Evolutionary conservation across 1,140 invertebrate genomes (phyloP).

Genomic region (Limonius californicus): DNA sequence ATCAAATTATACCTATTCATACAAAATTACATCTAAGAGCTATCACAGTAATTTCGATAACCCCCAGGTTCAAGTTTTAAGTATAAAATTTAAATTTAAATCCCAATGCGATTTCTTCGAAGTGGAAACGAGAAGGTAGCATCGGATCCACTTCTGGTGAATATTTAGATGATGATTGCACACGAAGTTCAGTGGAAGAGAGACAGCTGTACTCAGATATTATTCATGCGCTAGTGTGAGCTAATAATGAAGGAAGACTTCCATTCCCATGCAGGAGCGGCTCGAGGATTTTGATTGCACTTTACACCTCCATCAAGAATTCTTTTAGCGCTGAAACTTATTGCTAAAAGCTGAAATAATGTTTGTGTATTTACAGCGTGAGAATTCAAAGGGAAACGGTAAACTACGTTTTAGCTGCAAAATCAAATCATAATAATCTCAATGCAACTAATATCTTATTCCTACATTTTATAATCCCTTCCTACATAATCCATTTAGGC

Average conservation of each 20-base stretch:
- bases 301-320: too few relatives aligned
- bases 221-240: slow-evolving; percentile 24
- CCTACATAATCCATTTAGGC: too few relatives aligned
- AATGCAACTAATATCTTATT: too few relatives aligned
- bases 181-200: slow-evolving; percentile 15
- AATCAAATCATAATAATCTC: too few relatives aligned
- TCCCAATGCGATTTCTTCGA: slow-evolving; percentile 15
- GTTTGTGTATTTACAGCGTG: too few relatives aligned
- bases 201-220: slow-evolving; percentile 20
- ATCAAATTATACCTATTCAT: background rate
- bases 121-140: slow-evolving; percentile 18
- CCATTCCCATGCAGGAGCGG: background rate
- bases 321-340: too few relatives aligned
- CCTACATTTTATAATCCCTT: too few relatives aligned
- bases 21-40: slow-evolving; percentile 1
- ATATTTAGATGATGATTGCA: slow-evolving; percentile 26
- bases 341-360: too few relatives aligned
- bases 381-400: too few relatives aligned
- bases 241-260: slow-evolving; percentile 22
- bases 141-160: slow-evolving; percentile 21
- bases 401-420: too few relatives aligned
- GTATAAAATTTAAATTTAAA: slow-evolving; percentile 23
- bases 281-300: too few relatives aligned
- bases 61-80: slow-evolving; percentile 19
- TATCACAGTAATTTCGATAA: slow-evolving; percentile 20